Base-by-base conservation (phyloP, 2,797 vertebrate species). In the Argyrosomus regius region DNA sequence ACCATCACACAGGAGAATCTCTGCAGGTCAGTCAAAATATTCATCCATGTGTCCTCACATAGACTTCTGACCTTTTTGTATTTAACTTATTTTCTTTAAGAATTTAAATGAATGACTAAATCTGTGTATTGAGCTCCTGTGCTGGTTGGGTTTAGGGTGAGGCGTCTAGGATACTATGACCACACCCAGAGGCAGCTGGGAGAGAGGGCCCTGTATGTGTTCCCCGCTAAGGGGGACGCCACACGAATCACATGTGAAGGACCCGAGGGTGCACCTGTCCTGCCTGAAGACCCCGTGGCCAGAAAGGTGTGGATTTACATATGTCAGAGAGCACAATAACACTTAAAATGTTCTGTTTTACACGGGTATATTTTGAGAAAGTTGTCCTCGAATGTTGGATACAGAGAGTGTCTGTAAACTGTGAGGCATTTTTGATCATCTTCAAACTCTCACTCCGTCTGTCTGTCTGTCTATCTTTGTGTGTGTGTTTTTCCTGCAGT, bases 171-270 rank as follows among this genome's bases (percentile, higher is more conserved):
- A 31, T 98, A 97, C 91, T 99, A 98, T 70, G 98, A 99, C 93
- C 98, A 99, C 94, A 97, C 97, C 73, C 98, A 99, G 92, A 96
- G 97, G 89, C 97, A 98, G 91, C 96, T 99, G 48, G 98, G 98
- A 31, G 98, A 99, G 78, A 95, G 98, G 68, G 97, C 97, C 31
- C 96, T 99, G 14, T 99, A 99, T 41, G 94, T 99, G 66, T 98
- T 99, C 90, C 97, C 98, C 0, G 97, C 97, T 69, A 98, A 98
- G 91, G 97, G 97, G 46, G 97, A 99, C 50, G 95, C 96, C 86
- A 97, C 97, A 22, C 96, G 94, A 89, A 97, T 99, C 92, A 97
- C 97, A 80, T 99, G 97, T 69, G 98, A 99, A 75, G 97, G 97
- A 70, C 96, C 97, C 0, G 98, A 99, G 84, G 97, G 96, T 60